Conservation (phyloP, 2,113 vertebrate genomes). For the Setophaga kirtlandii region DNA sequence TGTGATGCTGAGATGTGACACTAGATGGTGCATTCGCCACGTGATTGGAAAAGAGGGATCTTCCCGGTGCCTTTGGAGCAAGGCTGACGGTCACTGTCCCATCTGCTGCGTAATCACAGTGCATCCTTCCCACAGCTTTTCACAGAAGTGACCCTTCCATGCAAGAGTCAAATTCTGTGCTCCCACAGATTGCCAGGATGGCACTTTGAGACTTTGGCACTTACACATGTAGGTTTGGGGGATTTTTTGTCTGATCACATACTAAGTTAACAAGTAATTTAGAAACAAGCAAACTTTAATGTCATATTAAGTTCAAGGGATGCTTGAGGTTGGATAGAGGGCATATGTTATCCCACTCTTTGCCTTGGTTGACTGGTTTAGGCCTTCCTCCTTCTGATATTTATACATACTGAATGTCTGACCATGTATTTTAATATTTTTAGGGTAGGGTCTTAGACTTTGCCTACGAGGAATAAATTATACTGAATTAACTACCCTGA, state of each 20-base stretch:
- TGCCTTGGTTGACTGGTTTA: neutral
- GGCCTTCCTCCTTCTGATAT: neutral
- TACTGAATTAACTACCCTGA: neutral
- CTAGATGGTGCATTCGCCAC: slow-evolving; percentile 33
- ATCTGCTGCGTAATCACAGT: neutral
- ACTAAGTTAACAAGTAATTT: neutral
- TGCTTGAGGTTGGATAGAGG: neutral
- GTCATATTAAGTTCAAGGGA: neutral
- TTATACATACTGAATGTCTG: neutral
- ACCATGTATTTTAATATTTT: neutral
- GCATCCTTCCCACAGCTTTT: neutral
- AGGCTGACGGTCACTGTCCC: neutral
- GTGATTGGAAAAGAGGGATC: neutral
- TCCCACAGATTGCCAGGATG: neutral
- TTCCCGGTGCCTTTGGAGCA: rapidly evolving
- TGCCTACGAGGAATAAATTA: neutral
- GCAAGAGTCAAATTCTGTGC: neutral
- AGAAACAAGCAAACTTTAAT: neutral
- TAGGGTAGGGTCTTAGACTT: neutral
- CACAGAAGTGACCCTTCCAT: neutral
- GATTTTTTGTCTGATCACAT: neutral
- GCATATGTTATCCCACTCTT: neutral
- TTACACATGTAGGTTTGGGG: neutral
- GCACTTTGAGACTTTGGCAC: neutral
- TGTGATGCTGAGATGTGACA: neutral